Percentiles rank a stretch among this genome's conserved stretches.
These are phyloP conservation scores for Apamea sordens DNA, from an alignment of 2,888 invertebrate species.

Conservation along the genomic window DNA sequence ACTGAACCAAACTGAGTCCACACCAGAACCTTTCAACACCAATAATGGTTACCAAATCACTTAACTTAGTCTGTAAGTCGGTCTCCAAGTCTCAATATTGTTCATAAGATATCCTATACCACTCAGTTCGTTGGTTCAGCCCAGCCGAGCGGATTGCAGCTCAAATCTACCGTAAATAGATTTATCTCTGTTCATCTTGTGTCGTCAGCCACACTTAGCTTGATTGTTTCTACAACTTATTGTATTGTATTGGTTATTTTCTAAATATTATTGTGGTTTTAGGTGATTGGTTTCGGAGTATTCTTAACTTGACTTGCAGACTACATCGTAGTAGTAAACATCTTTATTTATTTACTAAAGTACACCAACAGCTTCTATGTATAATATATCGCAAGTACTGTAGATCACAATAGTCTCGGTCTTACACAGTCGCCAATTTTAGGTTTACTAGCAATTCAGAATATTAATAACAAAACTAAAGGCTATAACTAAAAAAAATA, in stretches of 20 bases:
- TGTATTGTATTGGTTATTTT: conserved; percentile 34
- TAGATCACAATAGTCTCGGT: no score
- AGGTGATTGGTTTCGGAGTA: conserved; percentile 6
- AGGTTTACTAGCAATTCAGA: no score
- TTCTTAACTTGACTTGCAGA: not conserved
- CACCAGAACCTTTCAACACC: not conserved
- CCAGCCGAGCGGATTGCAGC: conserved; percentile 71
- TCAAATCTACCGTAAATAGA: conserved; percentile 79
- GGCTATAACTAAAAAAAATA: no score
- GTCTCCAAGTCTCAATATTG: conserved; percentile 44
- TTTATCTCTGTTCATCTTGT: conserved; percentile 71
- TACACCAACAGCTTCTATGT: no score
- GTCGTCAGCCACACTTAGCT: conserved; percentile 56
- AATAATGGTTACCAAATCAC: not conserved
- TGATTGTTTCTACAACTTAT: conserved; percentile 54
- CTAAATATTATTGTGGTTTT: conserved; percentile 21
- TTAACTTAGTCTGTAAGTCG: conserved; percentile 11
- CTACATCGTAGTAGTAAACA: no score
- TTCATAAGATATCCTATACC: conserved; percentile 67
- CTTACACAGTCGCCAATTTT: no score
- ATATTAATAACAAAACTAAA: no score
- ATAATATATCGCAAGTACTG: no score
- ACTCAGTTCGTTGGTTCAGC: conserved; percentile 71
- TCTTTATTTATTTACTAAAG: no score
- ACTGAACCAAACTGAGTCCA: not conserved